Evolutionary conservation across 1,140 invertebrate species (phyloP).

Genomic region (Hyles vespertilio): DNA sequence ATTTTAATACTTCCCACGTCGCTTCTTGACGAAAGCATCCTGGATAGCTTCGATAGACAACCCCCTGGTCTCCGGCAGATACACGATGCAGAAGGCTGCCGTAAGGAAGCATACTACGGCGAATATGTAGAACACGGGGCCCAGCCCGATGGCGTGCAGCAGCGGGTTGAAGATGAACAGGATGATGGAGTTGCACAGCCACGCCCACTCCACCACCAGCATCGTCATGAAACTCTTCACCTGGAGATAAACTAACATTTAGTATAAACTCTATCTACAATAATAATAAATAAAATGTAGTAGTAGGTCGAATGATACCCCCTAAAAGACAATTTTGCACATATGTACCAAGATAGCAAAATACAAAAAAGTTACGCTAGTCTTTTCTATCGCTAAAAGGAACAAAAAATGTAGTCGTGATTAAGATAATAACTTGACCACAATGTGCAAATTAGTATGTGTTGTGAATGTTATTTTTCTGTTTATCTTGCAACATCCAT

Average conservation of each 20-base stretch:
- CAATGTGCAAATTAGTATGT: no score
- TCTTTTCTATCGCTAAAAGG: no score
- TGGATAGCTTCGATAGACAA: slow-evolving; percentile 78
- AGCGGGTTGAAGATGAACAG: slow-evolving; percentile 60
- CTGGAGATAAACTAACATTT: slow-evolving; percentile 23
- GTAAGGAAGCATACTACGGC: slow-evolving; percentile 63
- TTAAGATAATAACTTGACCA: no score
- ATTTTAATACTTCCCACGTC: not conserved
- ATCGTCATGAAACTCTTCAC: slow-evolving; percentile 47
- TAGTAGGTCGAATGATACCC: no score
- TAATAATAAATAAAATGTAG: no score
- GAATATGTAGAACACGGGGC: slow-evolving; percentile 74
- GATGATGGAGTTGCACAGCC: slow-evolving; percentile 48
- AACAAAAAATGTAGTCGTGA: no score
- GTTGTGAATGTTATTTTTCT: no score
- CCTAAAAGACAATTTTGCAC: no score
- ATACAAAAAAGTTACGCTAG: no score
- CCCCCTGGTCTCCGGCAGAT: slow-evolving; percentile 83
- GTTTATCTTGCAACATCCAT: no score
- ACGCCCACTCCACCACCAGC: slow-evolving; percentile 44
- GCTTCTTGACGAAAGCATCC: slow-evolving; percentile 17
- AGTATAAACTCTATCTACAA: no score
- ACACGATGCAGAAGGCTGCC: slow-evolving; percentile 69
- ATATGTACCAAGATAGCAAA: no score
- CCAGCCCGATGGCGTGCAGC: slow-evolving; percentile 64